Evolutionary conservation across 2,888 invertebrate species (phyloP).

Genomic region (Onthophagus sagittarius): DNA sequence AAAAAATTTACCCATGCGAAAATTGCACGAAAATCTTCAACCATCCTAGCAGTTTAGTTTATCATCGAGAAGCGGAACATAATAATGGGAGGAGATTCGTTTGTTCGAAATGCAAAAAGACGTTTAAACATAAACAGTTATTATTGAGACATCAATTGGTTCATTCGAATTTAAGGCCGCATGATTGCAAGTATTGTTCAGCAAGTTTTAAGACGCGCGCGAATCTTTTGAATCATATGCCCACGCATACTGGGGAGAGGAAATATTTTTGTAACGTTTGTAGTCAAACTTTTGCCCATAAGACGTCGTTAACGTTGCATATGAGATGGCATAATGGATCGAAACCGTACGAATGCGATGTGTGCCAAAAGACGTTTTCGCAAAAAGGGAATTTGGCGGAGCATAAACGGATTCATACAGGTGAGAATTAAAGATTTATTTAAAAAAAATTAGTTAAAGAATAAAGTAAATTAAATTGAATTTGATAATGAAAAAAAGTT

Average conservation of each 20-base stretch:
- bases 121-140: conserved; percentile 70
- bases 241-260: conserved; percentile 69
- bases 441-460: background rate
- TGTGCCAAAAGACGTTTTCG: conserved; percentile 70
- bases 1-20: conserved; percentile 60
- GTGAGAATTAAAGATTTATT: conserved; percentile 25
- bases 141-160: conserved; percentile 75
- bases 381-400: conserved; percentile 76
- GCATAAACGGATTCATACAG: conserved; percentile 71
- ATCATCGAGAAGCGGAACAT: conserved; percentile 70
- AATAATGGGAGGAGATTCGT: conserved; percentile 62
- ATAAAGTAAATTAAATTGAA: background rate
- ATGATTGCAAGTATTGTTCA: conserved; percentile 57
- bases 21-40: conserved; percentile 65
- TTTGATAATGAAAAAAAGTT: background rate
- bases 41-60: conserved; percentile 70
- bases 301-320: conserved; percentile 73
- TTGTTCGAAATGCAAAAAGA: conserved; percentile 71
- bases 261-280: conserved; percentile 58
- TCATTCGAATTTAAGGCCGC: conserved; percentile 67
- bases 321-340: conserved; percentile 67
- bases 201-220: conserved; percentile 69
- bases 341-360: conserved; percentile 64
- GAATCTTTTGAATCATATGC: conserved; percentile 67
- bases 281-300: conserved; percentile 70